A percentile compares a stretch with the other conserved stretches of the same genome.
phyloP scores from a whole-genome alignment of 2,888 invertebrate species.

The Andrena minutula region DNA sequence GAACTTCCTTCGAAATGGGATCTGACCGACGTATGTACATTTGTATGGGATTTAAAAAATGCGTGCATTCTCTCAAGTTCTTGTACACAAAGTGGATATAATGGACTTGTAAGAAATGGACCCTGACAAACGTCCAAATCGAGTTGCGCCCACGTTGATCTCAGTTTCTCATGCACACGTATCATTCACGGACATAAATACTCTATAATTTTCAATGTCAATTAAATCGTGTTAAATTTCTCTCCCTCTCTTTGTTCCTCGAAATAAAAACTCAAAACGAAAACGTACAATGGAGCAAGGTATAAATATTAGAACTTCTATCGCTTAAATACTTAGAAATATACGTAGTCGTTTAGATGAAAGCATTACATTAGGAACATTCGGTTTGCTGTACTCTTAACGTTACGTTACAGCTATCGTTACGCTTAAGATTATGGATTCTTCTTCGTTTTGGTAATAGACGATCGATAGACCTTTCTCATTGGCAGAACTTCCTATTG shows the following conservation, averaged over 20 bases:
- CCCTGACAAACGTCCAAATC: slow-evolving; percentile 44
- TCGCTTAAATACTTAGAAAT: slow-evolving; percentile 68
- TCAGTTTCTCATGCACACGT: slow-evolving; percentile 34
- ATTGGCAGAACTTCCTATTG: slow-evolving; percentile 39
- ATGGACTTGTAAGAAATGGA: slow-evolving; percentile 33
- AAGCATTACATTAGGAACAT: slow-evolving; percentile 78
- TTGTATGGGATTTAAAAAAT: slow-evolving; percentile 10
- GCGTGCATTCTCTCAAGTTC: background rate
- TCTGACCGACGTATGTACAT: slow-evolving; percentile 8
- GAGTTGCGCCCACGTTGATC: slow-evolving; percentile 38
- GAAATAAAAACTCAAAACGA: slow-evolving; percentile 44
- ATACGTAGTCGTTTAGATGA: slow-evolving; percentile 72
- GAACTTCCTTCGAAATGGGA: slow-evolving; percentile 1
- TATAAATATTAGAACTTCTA: slow-evolving; percentile 70
- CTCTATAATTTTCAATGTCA: slow-evolving; percentile 47
- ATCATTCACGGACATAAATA: slow-evolving; percentile 50
- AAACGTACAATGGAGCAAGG: slow-evolving; percentile 47
- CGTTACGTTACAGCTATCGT: slow-evolving; percentile 63
- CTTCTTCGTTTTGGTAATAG: slow-evolving; percentile 28
- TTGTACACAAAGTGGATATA: slow-evolving; percentile 50
- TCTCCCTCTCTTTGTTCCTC: slow-evolving; percentile 22
- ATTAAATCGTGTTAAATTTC: slow-evolving; percentile 40
- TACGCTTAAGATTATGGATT: slow-evolving; percentile 63
- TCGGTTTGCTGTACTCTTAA: slow-evolving; percentile 71
- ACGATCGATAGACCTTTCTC: slow-evolving; percentile 47